A percentile compares a stretch with the other conserved stretches of the same genome.
phyloP scores from a whole-genome alignment of 2,888 invertebrate species.

The Polyommatus iphigenia region DNA sequence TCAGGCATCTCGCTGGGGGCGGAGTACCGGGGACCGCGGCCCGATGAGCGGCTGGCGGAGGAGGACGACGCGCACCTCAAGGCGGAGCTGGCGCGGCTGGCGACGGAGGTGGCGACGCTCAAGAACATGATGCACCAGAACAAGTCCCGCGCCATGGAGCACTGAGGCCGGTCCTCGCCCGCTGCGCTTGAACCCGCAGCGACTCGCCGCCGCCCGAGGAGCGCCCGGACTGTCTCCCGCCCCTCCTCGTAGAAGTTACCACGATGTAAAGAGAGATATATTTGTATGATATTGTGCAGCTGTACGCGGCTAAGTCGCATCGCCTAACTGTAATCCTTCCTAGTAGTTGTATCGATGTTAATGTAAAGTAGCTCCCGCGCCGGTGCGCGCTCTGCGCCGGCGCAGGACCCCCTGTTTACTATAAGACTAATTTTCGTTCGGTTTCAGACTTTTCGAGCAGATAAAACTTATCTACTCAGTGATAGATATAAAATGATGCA shows the following conservation, averaged over 20 bases:
- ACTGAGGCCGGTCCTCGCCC: constrained; percentile 62
- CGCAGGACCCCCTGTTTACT: constrained; percentile 52
- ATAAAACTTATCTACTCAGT: constrained; percentile 77
- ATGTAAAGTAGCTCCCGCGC: not conserved
- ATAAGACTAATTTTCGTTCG: constrained; percentile 63
- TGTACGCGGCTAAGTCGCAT: constrained; percentile 71
- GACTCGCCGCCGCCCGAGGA: constrained; percentile 37
- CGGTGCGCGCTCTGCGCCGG: constrained; percentile 42
- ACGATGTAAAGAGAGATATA: constrained; percentile 73
- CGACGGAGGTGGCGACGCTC: constrained; percentile 94
- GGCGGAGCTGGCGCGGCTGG: constrained; percentile 91
- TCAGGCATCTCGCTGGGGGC: constrained; percentile 92
- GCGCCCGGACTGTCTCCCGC: constrained; percentile 68
- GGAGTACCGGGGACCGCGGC: constrained; percentile 78
- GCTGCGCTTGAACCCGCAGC: constrained; percentile 46
- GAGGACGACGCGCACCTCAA: constrained; percentile 89
- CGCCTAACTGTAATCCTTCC: constrained; percentile 73
- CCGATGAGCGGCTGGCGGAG: constrained; percentile 66
- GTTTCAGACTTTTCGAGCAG: constrained; percentile 78
- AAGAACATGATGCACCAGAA: constrained; percentile 89
- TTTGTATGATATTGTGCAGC: constrained; percentile 74
- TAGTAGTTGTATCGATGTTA: constrained; percentile 69
- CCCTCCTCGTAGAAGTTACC: constrained; percentile 72
- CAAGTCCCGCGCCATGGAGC: constrained; percentile 72
- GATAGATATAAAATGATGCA: constrained; percentile 74